These are phyloP conservation scores for Hiodon alosoides DNA, from an alignment of 2,113 vertebrate genomes.

Conservation along the genomic window DNA sequence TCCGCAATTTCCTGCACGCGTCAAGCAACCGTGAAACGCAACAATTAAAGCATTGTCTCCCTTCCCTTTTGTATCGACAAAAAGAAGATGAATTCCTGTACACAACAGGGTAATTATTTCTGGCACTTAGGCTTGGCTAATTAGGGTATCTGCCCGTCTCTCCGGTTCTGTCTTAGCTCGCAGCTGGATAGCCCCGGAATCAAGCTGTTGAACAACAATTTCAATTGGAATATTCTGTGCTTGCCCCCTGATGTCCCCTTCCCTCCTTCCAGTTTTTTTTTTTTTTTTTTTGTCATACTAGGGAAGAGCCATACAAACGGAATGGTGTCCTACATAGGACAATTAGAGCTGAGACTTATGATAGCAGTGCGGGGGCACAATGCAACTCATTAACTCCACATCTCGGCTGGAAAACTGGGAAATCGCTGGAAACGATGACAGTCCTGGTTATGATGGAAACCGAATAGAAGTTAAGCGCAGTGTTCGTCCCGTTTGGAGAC, in stretches of 20 bases:
- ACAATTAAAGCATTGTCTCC: slow-evolving; percentile 67
- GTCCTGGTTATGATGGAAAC: slow-evolving; percentile 5
- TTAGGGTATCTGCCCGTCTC: slow-evolving; percentile 62
- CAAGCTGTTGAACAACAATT: slow-evolving; percentile 35
- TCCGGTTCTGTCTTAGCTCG: slow-evolving; percentile 52
- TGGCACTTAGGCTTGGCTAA: slow-evolving; percentile 62
- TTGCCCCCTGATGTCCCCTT: slow-evolving; percentile 35
- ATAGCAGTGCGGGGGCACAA: slow-evolving; percentile 17
- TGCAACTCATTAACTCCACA: neutral
- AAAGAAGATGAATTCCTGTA: slow-evolving; percentile 21
- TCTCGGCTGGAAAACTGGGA: slow-evolving; percentile 2
- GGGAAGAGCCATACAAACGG: slow-evolving; percentile 32
- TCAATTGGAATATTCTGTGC: slow-evolving; percentile 19
- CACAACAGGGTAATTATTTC: slow-evolving; percentile 63
- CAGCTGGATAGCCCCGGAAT: slow-evolving; percentile 62
- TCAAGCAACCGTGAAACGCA: slow-evolving; percentile 68
- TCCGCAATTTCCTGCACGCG: slow-evolving; percentile 60
- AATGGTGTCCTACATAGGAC: slow-evolving; percentile 63
- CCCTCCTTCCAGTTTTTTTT: slow-evolving; percentile 37
- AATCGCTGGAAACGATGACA: slow-evolving; percentile 1
- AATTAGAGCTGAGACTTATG: slow-evolving; percentile 54
- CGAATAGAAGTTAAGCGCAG: slow-evolving; percentile 3
- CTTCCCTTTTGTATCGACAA: slow-evolving; percentile 40
- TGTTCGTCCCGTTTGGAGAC: neutral
- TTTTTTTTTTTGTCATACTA: slow-evolving; percentile 29